These are phyloP conservation scores for Laodelphax striatellus DNA, from an alignment of 1,140 invertebrate species.

Conservation along the genomic window DNA sequence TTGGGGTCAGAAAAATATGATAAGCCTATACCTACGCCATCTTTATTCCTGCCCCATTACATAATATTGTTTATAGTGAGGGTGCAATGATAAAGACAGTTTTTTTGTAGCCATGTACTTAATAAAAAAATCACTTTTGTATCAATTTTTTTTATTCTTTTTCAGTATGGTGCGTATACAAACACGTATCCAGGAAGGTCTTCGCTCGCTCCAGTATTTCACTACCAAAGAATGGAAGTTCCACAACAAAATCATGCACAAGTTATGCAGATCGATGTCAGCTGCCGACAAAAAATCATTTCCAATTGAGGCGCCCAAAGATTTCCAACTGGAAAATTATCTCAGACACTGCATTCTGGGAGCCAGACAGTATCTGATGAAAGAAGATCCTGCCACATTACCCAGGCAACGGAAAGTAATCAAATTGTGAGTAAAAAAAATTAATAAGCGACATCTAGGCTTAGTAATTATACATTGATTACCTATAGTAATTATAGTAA, in stretches of 20 bases:
- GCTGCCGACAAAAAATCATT: slow-evolving; percentile 52
- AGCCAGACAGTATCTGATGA: slow-evolving; percentile 66
- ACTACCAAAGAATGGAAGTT: slow-evolving; percentile 85
- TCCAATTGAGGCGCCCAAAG: slow-evolving; percentile 45
- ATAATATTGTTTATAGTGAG: no score
- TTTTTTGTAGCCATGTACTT: no score
- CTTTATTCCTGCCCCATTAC: no score
- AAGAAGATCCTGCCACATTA: slow-evolving; percentile 31
- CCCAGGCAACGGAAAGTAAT: slow-evolving; percentile 19
- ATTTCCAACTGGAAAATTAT: slow-evolving; percentile 45
- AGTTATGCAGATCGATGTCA: slow-evolving; percentile 49
- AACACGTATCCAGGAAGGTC: slow-evolving; percentile 53
- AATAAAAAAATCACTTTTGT: no score
- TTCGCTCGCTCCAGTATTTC: slow-evolving; percentile 78
- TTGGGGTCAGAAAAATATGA: no score
- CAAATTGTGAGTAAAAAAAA: slow-evolving; percentile 20
- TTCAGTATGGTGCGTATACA: slow-evolving; percentile 65
- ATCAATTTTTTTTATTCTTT: slow-evolving; percentile 25
- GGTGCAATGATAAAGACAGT: no score
- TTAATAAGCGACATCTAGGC: no score
- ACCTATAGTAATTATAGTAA: no score
- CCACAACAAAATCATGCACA: slow-evolving; percentile 49
- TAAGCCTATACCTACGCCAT: no score
- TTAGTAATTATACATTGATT: no score
- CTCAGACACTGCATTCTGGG: slow-evolving; percentile 55